Evolutionary conservation across 2,888 invertebrate genomes (phyloP).

Genomic region (Eulithis prunata): DNA sequence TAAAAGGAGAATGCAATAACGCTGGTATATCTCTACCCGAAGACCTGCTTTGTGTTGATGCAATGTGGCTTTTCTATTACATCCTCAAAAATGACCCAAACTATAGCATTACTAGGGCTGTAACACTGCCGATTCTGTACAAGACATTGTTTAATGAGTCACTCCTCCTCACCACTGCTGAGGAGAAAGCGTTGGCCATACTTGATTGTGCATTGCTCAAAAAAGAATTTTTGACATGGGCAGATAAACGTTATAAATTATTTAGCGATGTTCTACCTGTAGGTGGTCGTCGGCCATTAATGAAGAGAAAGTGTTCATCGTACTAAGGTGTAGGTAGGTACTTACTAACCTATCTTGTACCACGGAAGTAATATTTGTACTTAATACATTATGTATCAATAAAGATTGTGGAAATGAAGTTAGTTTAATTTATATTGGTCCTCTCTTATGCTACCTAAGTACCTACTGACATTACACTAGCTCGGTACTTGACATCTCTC

Average conservation of each 20-base stretch:
- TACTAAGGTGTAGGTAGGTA: not conserved
- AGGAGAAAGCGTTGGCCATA: slow-evolving; percentile 2
- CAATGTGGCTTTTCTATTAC: slow-evolving; percentile 15
- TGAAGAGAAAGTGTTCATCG: too few species aligned
- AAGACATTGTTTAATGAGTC: not conserved
- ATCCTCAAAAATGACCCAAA: slow-evolving; percentile 7
- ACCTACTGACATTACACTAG: too few species aligned
- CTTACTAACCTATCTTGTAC: too few species aligned
- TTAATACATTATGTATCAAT: too few species aligned
- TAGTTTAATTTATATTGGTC: too few species aligned
- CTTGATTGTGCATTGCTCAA: slow-evolving; percentile 12
- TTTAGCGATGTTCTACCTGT: slow-evolving; percentile 3
- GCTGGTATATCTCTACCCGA: slow-evolving; percentile 8
- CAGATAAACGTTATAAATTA: not conserved
- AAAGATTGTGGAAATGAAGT: too few species aligned
- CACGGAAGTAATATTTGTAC: too few species aligned
- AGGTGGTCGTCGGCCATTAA: too few species aligned
- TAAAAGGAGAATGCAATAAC: slow-evolving; percentile 5
- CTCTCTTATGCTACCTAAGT: too few species aligned
- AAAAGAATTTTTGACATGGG: not conserved
- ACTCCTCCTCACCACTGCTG: slow-evolving; percentile 1
- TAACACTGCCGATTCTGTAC: not conserved
- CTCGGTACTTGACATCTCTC: too few species aligned
- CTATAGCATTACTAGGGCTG: not conserved
- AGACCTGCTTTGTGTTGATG: slow-evolving; percentile 17